Conservation (phyloP, 2,888 invertebrate species). For the Meliscaeva auricollis region DNA sequence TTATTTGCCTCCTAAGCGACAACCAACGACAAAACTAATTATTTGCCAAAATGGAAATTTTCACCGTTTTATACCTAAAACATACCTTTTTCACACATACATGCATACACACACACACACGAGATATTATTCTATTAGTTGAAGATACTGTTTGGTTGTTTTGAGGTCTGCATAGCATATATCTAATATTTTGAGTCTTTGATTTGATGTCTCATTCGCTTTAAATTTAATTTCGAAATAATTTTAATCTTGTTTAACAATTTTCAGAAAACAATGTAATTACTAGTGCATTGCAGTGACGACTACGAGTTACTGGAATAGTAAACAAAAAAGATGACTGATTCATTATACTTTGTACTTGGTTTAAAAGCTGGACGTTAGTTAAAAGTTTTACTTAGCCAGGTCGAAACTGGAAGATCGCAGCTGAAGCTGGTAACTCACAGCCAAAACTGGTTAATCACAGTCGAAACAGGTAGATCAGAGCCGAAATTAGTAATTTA, state of each 20-base stretch:
- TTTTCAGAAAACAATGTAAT: too few relatives aligned
- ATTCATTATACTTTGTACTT: too few relatives aligned
- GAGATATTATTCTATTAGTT: background rate
- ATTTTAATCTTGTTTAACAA: background rate
- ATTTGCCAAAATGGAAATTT: conserved; percentile 73
- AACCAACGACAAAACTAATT: conserved; percentile 76
- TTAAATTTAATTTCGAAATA: conserved; percentile 17
- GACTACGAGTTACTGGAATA: too few relatives aligned
- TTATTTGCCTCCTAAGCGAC: conserved; percentile 33
- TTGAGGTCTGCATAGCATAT: conserved; percentile 26
- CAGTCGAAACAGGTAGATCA: too few relatives aligned
- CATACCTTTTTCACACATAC: background rate
- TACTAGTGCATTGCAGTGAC: too few relatives aligned
- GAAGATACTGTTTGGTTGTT: conserved; percentile 19
- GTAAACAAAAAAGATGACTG: too few relatives aligned
- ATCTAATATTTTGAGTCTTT: background rate
- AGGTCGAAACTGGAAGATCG: too few relatives aligned
- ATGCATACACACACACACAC: background rate
- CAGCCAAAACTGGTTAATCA: too few relatives aligned
- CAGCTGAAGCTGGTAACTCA: too few relatives aligned
- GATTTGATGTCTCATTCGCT: conserved; percentile 54
- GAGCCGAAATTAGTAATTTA: too few relatives aligned
- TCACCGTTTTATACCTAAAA: conserved; percentile 28
- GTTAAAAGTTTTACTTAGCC: too few relatives aligned
- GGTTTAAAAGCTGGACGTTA: too few relatives aligned